Evolutionary conservation across 2,113 vertebrate genomes (phyloP), one percentile per base, ranked within the genome.

Genomic region (Myodes glareolus): DNA sequence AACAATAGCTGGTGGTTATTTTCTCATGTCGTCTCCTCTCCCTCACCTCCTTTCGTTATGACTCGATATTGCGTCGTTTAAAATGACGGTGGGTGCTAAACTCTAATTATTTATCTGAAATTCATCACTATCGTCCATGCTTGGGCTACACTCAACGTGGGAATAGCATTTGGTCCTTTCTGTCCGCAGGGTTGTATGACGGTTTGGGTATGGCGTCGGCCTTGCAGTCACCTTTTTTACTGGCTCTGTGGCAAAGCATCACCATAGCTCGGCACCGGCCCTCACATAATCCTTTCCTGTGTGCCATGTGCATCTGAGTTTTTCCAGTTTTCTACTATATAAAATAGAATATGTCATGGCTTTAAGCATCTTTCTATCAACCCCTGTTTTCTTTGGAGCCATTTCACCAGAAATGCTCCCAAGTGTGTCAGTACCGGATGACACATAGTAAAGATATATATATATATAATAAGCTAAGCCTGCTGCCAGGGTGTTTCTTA

Each of bases 311-410:
- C 55, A 70, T 39, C 80, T 92, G 52, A 81, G 5, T 67, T 16
- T 93, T 93, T 27, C 19, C 50, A 55, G 55, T 91, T 88, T 90
- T 90, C 63, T 21, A 23, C 39, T 80, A 9, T 65, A 61, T 39
- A 78, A 47, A 78, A 87, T 93, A 75, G 82, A 75, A 63, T 92
- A 23, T 45, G 42, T 72, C 23, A 75, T 17, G 58, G 7, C 33
- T 80, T 25, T 90, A 65, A 95, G 45, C 78, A 88, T 92, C 61
- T 84, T 91, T 65, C 19, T 77, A 70, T 88, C 78, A 65, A 84
- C 27, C 19, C 36, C 52, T 55, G 68, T 90, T 94, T 94, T 77
- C 72, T 94, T 94, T 78, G 61, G 61, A 63, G 3, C 17, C 93
- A 5, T 94, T 87, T 94, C 50, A 90, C 72, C 65, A 42, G 68